Evolutionary conservation across 2,888 invertebrate species (phyloP).

Genomic region (Andricus curvator): DNA sequence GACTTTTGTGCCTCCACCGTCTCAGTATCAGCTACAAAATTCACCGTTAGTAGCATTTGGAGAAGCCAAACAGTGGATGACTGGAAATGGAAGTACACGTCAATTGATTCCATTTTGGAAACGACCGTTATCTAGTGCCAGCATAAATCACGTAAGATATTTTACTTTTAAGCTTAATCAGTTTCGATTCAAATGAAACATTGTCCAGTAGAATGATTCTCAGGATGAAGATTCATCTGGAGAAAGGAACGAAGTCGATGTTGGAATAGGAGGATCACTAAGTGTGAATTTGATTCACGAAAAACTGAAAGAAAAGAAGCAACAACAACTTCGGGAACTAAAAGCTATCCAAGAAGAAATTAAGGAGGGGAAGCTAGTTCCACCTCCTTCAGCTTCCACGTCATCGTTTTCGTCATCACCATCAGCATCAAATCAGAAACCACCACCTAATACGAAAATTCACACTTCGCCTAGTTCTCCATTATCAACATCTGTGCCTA

Average conservation of each 20-base stretch:
- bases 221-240: conserved; percentile 84
- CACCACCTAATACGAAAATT: conserved; percentile 82
- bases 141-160: conserved; percentile 68
- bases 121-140: conserved; percentile 83
- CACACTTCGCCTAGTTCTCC: conserved; percentile 73
- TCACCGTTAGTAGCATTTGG: conserved; percentile 61
- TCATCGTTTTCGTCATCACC: conserved; percentile 71
- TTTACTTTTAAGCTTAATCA: conserved; percentile 17
- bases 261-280: conserved; percentile 86
- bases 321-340: conserved; percentile 91
- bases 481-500: conserved; percentile 63
- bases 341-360: conserved; percentile 92
- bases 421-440: conserved; percentile 74
- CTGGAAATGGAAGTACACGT: conserved; percentile 66
- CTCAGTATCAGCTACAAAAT: conserved; percentile 75
- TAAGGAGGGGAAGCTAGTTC: conserved; percentile 88
- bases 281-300: conserved; percentile 84
- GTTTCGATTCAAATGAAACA: neutral
- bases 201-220: neutral
- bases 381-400: conserved; percentile 81
- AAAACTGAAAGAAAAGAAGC: conserved; percentile 92
- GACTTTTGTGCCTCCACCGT: conserved; percentile 89
- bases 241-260: conserved; percentile 83
- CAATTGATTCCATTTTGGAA: conserved; percentile 86
- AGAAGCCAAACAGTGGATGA: conserved; percentile 70